Base-by-base conservation (phyloP, 1,140 invertebrate species). In the Listronotus oregonensis region DNA sequence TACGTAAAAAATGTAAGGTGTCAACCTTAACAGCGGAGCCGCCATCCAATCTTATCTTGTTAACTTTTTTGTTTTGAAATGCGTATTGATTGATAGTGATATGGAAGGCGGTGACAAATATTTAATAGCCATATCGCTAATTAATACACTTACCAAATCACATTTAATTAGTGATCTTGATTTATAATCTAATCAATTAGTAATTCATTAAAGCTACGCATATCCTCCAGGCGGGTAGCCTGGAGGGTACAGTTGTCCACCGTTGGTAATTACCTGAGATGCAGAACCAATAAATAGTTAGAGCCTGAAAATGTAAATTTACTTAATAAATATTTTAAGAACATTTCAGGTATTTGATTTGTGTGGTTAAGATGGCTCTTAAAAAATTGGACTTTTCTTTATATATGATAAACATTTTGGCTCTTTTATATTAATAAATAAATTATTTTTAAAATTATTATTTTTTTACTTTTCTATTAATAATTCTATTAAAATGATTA, bases 81-180 rank as follows among this genome's bases (percentile, higher is more conserved):
- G 34, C n/a, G 46, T 42, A 61, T 50, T 62, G 60, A 62, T 62
- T 54, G 50, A 62, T 62, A 54, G 50, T 44, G 49, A 54, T 54
- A 58, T 18, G 17, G 21, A 31, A 62, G 60, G 60, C 60, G 50
- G 47, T 40, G 60, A 54, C 49, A 52, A 62, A 62, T 52, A 50
- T 40, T 42, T 62, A 62, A 62, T 62, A 52, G 39, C 32, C 47
- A 39, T 47, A 46, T 34, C 44, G 32, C 39, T 61, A 61, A 61
- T 61, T 61, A 61, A 61, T 61, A 61, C 46, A 51, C 51, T 61
- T 51, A 61, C 43, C 58, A 42, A 61, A 61, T 61, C 58, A 51
- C 46, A 61, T 61, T 61, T 61, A 61, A 61, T 61, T 61, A 61
- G 58, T 61, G 58, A 61, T 61, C 58, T 49, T 61, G 58, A 61